These are phyloP conservation scores for Rhinolophus ferrumequinum DNA, from an alignment of 2,113 vertebrate species.

Conservation along the genomic window DNA sequence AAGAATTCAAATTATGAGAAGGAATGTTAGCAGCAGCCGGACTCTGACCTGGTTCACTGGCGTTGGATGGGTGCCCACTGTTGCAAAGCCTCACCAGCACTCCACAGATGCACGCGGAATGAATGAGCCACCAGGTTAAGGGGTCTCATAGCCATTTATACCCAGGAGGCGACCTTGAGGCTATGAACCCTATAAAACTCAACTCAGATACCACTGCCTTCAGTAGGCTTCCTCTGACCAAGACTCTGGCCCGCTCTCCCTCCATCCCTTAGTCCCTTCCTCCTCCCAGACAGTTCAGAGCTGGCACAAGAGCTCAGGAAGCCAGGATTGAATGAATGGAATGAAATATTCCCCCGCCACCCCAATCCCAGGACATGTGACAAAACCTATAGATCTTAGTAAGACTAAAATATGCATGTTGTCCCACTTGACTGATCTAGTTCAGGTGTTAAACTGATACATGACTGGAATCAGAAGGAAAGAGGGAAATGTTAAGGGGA, in stretches of 20 bases:
- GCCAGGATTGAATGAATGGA: fast-evolving
- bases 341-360: not conserved
- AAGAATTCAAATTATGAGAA: constrained; percentile 22
- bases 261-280: not conserved
- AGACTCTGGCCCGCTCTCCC: too few relatives aligned
- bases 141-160: not conserved
- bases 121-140: not conserved
- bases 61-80: not conserved
- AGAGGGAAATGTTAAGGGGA: not conserved
- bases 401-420: not conserved
- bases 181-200: not conserved
- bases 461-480: not conserved
- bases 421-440: not conserved
- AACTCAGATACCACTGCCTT: not conserved
- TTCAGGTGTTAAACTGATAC: not conserved
- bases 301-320: not conserved
- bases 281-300: not conserved
- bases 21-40: not conserved
- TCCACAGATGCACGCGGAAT: not conserved
- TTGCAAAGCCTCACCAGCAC: not conserved
- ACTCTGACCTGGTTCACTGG: not conserved
- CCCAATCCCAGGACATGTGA: not conserved
- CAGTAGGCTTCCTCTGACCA: not conserved
- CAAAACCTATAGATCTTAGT: not conserved
- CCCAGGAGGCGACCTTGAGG: not conserved